phyloP scores from a whole-genome alignment of 2,888 invertebrate genomes.

The Amiota mariae region DNA sequence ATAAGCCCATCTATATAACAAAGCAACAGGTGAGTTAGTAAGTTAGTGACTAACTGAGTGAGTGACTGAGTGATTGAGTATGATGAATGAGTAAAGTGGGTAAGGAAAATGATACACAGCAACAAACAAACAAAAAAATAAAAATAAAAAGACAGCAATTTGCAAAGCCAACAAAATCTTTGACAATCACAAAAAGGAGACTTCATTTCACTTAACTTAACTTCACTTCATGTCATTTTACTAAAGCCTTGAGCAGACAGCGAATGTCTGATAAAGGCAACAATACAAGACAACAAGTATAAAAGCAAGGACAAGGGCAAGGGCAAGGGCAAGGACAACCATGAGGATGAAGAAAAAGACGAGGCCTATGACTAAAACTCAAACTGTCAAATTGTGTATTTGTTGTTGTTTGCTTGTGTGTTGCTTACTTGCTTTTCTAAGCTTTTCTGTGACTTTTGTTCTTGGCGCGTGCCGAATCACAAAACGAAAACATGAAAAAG shows the following conservation, averaged over 20 bases:
- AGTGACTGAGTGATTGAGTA: not conserved
- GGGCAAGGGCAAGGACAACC: no score
- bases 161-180: slow-evolving; percentile 10
- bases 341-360: no score
- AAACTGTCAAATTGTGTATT: no score
- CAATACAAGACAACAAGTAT: not conserved
- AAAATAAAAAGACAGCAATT: not conserved
- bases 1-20: slow-evolving; percentile 98
- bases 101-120: not conserved
- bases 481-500: not conserved
- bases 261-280: not conserved
- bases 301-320: not conserved
- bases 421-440: not conserved
- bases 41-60: not conserved
- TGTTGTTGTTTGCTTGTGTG: not conserved
- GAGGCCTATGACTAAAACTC: no score
- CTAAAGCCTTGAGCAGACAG: not conserved
- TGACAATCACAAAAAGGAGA: not conserved
- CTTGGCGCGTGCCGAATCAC: not conserved
- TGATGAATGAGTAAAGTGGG: not conserved
- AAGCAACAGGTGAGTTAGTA: slow-evolving; percentile 88
- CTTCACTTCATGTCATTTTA: not conserved
- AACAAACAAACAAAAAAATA: not conserved
- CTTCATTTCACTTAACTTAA: no score
- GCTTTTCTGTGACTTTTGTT: not conserved